Evolutionary conservation across 1,140 invertebrate genomes (phyloP), one percentile per base, ranked within the genome.

Genomic region (Gryllus bimaculatus): DNA sequence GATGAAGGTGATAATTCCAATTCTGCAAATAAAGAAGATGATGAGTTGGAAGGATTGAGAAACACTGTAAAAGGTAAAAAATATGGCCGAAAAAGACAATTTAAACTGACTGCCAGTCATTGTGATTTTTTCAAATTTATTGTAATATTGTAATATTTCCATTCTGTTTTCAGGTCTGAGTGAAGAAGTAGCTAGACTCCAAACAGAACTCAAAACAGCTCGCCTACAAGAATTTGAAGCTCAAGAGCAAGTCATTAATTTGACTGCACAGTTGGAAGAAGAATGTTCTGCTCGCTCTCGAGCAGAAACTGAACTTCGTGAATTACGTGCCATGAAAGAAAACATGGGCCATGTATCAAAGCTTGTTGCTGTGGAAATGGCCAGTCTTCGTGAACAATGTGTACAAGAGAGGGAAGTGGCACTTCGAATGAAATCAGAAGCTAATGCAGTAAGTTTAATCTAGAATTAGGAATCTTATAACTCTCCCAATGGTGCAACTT

Each of bases 191-290:
- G 91, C 90, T 0, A 85, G 88, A 49, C 84, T 93, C 20, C 92
- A 93, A 84, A 90, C 92, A 0, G 91, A 93, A 82, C 84, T 92
- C 18, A 91, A 88, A 83, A 84, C 89, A 3, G 89, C 90, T 0
- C 88, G 88, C 26, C 85, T 92, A 73, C 88, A 90, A 76, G 92
- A 93, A 85, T 93, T 92, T 80, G 92, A 93, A 82, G 90, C 92
- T 0, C 90, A 91, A 77, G 92, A 93, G 83, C 86, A 90, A 81
- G 84, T 86, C 4, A 84, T 85, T 13, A 83, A 86, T 8, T 80
- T 88, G 15, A 85, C 85, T 0, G 82, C 85, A 81, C 88, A 90
- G 75, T 82, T 92, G 75, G 91, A 92, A 77, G 84, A 85, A 75
- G 90, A 91, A 83, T 85, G 84, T 79, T 83, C 85, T 49, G 86